These are phyloP conservation scores for Zosterops lateralis DNA, from an alignment of 2,113 vertebrate genomes.

Conservation along the genomic window DNA sequence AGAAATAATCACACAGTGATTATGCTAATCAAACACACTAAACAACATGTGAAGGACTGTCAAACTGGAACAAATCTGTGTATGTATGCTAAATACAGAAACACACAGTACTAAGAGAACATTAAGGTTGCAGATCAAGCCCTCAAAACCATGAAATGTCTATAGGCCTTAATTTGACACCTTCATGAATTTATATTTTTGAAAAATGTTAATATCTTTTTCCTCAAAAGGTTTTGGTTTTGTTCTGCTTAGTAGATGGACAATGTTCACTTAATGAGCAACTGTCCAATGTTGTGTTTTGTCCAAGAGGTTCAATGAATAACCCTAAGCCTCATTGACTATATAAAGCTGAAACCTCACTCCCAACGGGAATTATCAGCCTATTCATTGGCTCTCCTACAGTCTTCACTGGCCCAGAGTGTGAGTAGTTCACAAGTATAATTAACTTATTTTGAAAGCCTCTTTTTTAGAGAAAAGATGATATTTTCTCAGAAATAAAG, in stretches of 20 bases:
- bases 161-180: background rate
- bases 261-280: background rate
- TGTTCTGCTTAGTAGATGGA: background rate
- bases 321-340: background rate
- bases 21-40: slow-evolving; percentile 48
- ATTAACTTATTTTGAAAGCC: background rate
- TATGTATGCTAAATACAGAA: background rate
- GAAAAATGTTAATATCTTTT: background rate
- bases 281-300: background rate
- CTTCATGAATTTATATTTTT: background rate
- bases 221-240: background rate
- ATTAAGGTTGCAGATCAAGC: background rate
- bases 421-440: background rate
- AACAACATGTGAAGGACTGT: slow-evolving; percentile 38
- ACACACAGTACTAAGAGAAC: background rate
- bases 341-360: background rate
- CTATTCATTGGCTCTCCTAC: background rate
- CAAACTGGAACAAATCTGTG: slow-evolving; percentile 44
- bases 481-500: background rate
- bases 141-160: background rate
- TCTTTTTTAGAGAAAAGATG: background rate
- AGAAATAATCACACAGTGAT: slow-evolving; percentile 52
- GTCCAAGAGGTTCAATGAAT: background rate
- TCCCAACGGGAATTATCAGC: background rate
- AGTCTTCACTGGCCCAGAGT: background rate